A percentile compares a stretch with the other conserved stretches of the same genome.
These are phyloP conservation scores for Brachirus orientalis DNA, from an alignment of 2,113 vertebrate species.

Conservation along the genomic window DNA sequence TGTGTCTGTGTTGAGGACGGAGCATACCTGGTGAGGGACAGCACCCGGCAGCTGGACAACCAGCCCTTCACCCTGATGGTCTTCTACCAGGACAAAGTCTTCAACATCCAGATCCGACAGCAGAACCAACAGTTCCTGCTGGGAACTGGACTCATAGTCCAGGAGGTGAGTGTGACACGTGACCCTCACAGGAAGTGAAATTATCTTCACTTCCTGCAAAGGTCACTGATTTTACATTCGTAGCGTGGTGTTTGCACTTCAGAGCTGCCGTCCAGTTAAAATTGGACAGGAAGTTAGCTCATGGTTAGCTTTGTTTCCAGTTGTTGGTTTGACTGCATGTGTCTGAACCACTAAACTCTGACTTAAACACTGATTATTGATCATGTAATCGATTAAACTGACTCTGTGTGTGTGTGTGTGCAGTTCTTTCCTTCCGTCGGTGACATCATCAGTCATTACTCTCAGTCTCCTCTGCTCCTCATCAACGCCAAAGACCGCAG, in stretches of 20 bases:
- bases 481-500: conserved; percentile 93
- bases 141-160: conserved; percentile 90
- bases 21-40: conserved; percentile 93
- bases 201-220: too few species aligned
- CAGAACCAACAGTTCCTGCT: conserved; percentile 84
- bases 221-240: too few species aligned
- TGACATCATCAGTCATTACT: conserved; percentile 89
- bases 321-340: too few species aligned
- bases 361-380: too few species aligned
- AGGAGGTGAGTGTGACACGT: conserved; percentile 85
- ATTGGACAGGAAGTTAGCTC: too few species aligned
- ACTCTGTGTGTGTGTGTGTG: conserved; percentile 38
- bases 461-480: conserved; percentile 88
- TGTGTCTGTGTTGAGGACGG: conserved; percentile 88
- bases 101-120: conserved; percentile 94
- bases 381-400: too few species aligned
- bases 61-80: conserved; percentile 97
- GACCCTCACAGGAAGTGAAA: too few species aligned
- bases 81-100: conserved; percentile 92
- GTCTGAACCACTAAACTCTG: too few species aligned
- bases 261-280: too few species aligned
- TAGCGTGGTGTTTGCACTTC: too few species aligned
- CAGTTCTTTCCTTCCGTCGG: conserved; percentile 87
- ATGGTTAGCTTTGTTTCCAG: too few species aligned
- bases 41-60: conserved; percentile 83